Conservation (phyloP, 2,113 vertebrate genomes). For the Plecturocebus donacophilus region DNA sequence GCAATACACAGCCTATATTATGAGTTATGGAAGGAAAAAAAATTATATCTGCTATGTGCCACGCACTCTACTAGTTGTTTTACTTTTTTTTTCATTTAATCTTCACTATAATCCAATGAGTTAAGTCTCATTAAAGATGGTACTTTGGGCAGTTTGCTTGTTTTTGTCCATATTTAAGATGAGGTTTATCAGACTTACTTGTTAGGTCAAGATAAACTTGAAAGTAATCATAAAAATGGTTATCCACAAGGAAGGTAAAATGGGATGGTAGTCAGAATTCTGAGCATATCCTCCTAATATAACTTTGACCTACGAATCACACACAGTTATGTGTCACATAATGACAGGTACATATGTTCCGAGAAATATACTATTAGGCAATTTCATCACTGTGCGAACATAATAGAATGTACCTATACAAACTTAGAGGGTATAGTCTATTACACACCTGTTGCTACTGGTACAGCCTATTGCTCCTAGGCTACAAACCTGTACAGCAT, state of each 20-base stretch:
- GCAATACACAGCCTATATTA: not conserved
- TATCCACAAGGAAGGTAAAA: not conserved
- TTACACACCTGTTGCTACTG: not conserved
- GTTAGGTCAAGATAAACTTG: not conserved
- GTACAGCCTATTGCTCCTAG: not conserved
- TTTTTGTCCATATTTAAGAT: not conserved
- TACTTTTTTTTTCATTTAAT: not conserved
- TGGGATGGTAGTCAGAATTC: not conserved
- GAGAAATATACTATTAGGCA: not conserved
- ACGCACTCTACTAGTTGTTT: not conserved
- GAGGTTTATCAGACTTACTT: not conserved
- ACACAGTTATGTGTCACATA: not conserved
- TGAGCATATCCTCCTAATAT: not conserved
- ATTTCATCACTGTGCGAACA: not conserved
- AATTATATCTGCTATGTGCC: not conserved
- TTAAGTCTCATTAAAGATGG: constrained; percentile 3
- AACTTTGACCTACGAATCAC: not conserved
- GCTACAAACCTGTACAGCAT: not conserved
- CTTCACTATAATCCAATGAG: not conserved
- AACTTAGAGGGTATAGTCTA: not conserved
- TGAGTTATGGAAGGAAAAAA: not conserved
- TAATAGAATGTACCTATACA: not conserved
- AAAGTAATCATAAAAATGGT: constrained; percentile 17
- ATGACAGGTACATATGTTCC: not conserved
- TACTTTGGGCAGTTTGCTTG: not conserved